Evolutionary conservation across 92 coral and sea anemone genomes (phyloP).

Genomic region (Isaurus tuberculatus): DNA sequence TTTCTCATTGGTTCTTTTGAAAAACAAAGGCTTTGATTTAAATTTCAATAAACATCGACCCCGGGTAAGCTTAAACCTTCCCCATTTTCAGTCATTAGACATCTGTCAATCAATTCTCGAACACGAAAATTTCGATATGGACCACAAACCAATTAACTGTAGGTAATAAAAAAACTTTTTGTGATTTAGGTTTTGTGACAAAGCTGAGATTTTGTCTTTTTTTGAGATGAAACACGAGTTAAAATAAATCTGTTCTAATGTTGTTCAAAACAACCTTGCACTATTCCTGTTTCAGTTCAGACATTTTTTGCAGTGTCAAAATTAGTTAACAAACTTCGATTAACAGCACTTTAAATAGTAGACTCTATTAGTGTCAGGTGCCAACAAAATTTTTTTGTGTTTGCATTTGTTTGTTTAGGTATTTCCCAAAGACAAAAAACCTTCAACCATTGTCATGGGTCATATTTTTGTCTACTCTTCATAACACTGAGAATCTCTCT

Average conservation of each 20-base stretch:
- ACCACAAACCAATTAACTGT: neutral
- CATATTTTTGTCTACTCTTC: neutral
- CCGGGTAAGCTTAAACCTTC: conserved; percentile 11
- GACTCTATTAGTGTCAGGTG: neutral
- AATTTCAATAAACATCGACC: conserved; percentile 23
- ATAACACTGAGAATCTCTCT: too few species aligned
- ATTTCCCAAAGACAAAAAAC: neutral
- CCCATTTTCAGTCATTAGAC: conserved; percentile 41
- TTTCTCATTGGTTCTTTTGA: conserved; percentile 10
- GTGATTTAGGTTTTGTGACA: neutral
- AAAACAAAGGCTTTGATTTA: conserved; percentile 26
- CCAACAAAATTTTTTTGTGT: neutral
- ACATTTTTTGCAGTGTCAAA: neutral
- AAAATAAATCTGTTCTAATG: neutral
- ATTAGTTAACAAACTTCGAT: conserved; percentile 8
- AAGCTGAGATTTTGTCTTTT: neutral
- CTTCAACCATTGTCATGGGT: neutral
- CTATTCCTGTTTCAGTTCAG: conserved; percentile 4
- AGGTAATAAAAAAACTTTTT: neutral
- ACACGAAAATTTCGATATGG: conserved; percentile 66
- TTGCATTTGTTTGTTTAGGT: neutral
- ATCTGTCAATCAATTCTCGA: conserved; percentile 66
- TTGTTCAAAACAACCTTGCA: neutral
- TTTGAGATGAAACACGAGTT: neutral
- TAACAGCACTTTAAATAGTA: neutral